phyloP scores from a whole-genome alignment of 1,140 invertebrate species.

The Polypedilum vanderplanki region DNA sequence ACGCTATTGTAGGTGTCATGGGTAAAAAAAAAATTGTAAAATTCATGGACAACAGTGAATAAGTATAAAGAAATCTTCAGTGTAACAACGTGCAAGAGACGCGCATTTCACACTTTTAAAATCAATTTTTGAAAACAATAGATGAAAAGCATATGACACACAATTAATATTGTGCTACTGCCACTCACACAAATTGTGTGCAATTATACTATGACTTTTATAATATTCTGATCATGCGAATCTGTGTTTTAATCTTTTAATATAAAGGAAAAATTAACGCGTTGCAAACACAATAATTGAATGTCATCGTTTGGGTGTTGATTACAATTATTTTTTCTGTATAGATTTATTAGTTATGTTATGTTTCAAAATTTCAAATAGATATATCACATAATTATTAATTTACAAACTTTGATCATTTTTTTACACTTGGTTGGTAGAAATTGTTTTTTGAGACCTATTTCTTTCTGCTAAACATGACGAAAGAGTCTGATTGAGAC shows the following conservation, averaged over 20 bases:
- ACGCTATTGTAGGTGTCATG: neutral
- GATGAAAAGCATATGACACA: neutral
- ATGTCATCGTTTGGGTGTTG: neutral
- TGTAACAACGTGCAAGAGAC: no score
- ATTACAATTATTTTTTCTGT: neutral
- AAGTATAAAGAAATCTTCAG: neutral
- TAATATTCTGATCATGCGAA: conserved; percentile 5
- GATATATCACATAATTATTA: neutral
- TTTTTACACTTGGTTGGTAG: neutral
- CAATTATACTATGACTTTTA: neutral
- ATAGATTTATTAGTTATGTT: neutral
- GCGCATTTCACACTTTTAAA: neutral
- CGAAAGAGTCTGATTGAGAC: no score
- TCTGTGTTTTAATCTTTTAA: neutral
- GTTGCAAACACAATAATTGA: neutral
- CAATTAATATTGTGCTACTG: neutral
- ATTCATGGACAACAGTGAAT: neutral
- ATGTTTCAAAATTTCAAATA: neutral
- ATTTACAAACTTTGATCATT: neutral
- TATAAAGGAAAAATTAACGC: no score
- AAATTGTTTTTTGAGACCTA: no score
- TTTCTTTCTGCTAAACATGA: no score
- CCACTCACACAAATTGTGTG: no score
- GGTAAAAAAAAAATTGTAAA: neutral
- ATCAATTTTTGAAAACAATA: neutral